Evolutionary conservation across 1,140 invertebrate species (phyloP).

Genomic region (Drosophila kepulauana): DNA sequence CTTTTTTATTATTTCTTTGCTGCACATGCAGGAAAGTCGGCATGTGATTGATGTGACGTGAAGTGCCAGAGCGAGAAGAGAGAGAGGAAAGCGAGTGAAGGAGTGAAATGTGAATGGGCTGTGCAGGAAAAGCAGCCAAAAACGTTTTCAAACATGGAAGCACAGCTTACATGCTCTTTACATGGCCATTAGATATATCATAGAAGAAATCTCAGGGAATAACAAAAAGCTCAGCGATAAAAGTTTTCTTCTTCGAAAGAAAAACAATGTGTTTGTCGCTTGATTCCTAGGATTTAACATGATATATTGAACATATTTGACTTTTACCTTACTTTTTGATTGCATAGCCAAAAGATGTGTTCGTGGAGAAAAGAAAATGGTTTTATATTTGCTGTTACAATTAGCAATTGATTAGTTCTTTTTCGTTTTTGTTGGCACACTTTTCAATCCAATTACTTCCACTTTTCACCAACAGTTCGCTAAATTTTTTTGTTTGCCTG

Average conservation of each 20-base stretch:
- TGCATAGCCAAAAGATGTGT: neutral
- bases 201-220: slow-evolving; percentile 37
- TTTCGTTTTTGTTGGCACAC: neutral
- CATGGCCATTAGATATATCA: slow-evolving; percentile 57
- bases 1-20: slow-evolving; percentile 52
- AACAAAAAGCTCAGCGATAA: slow-evolving; percentile 39
- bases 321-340: slow-evolving; percentile 4
- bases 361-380: neutral
- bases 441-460: neutral
- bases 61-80: neutral
- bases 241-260: slow-evolving; percentile 42
- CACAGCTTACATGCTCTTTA: slow-evolving; percentile 53
- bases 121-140: slow-evolving; percentile 27
- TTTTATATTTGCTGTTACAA: too few relatives aligned
- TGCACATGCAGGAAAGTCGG: slow-evolving; percentile 53
- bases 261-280: slow-evolving; percentile 33
- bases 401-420: too few relatives aligned
- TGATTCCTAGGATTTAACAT: slow-evolving; percentile 32
- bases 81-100: neutral
- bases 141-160: slow-evolving; percentile 8
- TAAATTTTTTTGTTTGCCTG: neutral
- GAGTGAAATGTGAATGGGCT: neutral
- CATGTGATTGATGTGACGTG: slow-evolving; percentile 54
- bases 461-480: neutral
- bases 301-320: slow-evolving; percentile 31